Evolutionary conservation across 2,797 vertebrate species (phyloP).

Genomic region (Hippoglossus hippoglossus): DNA sequence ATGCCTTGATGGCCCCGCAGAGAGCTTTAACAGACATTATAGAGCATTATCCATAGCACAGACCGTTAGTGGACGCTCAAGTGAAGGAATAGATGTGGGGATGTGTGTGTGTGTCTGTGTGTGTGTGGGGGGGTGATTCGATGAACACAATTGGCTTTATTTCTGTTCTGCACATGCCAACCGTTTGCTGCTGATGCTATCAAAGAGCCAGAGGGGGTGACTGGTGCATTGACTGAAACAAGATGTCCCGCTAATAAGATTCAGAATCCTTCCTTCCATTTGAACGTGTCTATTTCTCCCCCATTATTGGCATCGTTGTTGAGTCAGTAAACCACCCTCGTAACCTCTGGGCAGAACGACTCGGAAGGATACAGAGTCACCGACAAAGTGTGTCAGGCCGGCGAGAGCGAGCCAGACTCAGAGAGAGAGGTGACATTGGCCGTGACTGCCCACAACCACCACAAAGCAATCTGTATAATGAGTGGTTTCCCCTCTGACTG

Average conservation of each 20-base stretch:
- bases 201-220: slow-evolving; percentile 58
- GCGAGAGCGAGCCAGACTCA: slow-evolving; percentile 17
- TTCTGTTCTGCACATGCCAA: slow-evolving; percentile 73
- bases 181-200: slow-evolving; percentile 69
- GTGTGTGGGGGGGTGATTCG: slow-evolving; percentile 44
- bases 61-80: slow-evolving; percentile 53
- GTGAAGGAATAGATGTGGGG: slow-evolving; percentile 54
- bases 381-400: slow-evolving; percentile 50
- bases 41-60: slow-evolving; percentile 53
- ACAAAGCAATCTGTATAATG: slow-evolving; percentile 82
- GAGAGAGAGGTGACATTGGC: slow-evolving; percentile 68
- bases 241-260: slow-evolving; percentile 76
- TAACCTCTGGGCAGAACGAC: slow-evolving; percentile 58
- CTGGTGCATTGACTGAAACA: slow-evolving; percentile 68
- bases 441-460: slow-evolving; percentile 69
- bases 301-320: slow-evolving; percentile 59
- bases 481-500: slow-evolving; percentile 74
- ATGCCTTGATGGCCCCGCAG: slow-evolving; percentile 53
- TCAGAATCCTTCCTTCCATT: slow-evolving; percentile 66
- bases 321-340: slow-evolving; percentile 47
- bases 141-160: slow-evolving; percentile 75
- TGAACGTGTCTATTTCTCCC: slow-evolving; percentile 61
- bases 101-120: slow-evolving; percentile 16
- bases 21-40: slow-evolving; percentile 56
- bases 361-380: slow-evolving; percentile 41